Conservation (phyloP, 1,140 invertebrate species). For the Microplitis demolitor region DNA sequence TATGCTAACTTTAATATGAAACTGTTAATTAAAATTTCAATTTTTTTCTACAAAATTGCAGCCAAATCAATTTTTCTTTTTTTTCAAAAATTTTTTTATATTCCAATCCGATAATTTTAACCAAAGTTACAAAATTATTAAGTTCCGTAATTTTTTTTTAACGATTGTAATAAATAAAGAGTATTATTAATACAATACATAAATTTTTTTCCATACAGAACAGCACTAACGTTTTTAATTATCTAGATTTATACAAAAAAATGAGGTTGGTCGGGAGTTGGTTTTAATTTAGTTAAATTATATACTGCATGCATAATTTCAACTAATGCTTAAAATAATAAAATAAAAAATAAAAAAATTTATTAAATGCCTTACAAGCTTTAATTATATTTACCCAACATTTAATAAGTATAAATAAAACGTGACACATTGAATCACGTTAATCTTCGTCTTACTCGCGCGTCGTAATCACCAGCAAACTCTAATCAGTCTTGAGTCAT, state of each 20-base stretch:
- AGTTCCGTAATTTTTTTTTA: too few relatives aligned
- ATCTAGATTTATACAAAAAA: neutral
- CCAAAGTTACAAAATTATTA: too few relatives aligned
- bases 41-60: too few relatives aligned
- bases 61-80: too few relatives aligned
- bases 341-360: neutral
- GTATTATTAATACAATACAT: too few relatives aligned
- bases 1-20: too few relatives aligned
- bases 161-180: too few relatives aligned
- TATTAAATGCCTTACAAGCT: neutral
- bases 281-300: neutral
- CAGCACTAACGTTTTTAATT: neutral
- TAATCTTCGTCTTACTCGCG: conserved; percentile 38
- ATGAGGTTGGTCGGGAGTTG: neutral
- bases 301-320: neutral
- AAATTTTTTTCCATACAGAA: neutral
- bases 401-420: neutral
- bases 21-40: too few relatives aligned
- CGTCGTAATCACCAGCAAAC: conserved; percentile 41
- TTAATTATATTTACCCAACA: too few relatives aligned
- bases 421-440: conserved; percentile 2
- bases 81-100: too few relatives aligned
- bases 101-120: too few relatives aligned
- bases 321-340: neutral
- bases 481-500: conserved; percentile 46